phyloP scores from a whole-genome alignment of 2,113 vertebrate genomes.

The Eulemur macaco region DNA sequence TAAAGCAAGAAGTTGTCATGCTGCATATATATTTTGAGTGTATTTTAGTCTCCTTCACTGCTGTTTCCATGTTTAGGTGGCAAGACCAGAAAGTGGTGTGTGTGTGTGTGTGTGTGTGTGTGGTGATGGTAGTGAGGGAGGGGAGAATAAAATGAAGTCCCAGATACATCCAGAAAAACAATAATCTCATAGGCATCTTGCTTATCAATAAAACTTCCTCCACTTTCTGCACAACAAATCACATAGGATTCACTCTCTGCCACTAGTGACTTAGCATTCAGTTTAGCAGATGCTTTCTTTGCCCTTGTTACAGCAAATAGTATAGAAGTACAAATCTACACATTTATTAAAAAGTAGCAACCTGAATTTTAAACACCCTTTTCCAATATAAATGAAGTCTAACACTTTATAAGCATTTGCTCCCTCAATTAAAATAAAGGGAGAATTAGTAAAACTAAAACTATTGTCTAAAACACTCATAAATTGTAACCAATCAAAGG shows the following conservation, averaged over 20 bases:
- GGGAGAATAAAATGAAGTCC: not conserved
- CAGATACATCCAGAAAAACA: slow-evolving; percentile 24
- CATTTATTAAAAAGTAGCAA: slow-evolving; percentile 44
- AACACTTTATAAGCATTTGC: slow-evolving; percentile 33
- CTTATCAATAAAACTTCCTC: slow-evolving; percentile 44
- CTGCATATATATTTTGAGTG: not conserved
- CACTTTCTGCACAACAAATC: not conserved
- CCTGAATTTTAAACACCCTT: slow-evolving; percentile 6
- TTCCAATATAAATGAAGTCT: not conserved
- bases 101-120: not conserved
- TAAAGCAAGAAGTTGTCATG: slow-evolving; percentile 28
- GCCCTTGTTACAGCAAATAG: slow-evolving; percentile 37
- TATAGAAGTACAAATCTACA: slow-evolving; percentile 12
- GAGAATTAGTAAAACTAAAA: slow-evolving; percentile 23
- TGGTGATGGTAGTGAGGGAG: not conserved
- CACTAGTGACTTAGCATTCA: slow-evolving; percentile 17
- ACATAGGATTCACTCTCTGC: slow-evolving; percentile 33
- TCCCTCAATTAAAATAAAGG: not conserved
- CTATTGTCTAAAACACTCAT: not conserved
- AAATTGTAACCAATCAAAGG: not conserved
- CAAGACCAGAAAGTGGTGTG: not conserved
- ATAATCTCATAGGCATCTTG: slow-evolving; percentile 9
- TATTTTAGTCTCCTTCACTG: not conserved
- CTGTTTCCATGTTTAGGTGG: not conserved
- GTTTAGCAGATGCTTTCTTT: slow-evolving; percentile 39